Base-by-base conservation (phyloP, 2,113 vertebrate genomes). In the Phrynosoma blainvillii region DNA sequence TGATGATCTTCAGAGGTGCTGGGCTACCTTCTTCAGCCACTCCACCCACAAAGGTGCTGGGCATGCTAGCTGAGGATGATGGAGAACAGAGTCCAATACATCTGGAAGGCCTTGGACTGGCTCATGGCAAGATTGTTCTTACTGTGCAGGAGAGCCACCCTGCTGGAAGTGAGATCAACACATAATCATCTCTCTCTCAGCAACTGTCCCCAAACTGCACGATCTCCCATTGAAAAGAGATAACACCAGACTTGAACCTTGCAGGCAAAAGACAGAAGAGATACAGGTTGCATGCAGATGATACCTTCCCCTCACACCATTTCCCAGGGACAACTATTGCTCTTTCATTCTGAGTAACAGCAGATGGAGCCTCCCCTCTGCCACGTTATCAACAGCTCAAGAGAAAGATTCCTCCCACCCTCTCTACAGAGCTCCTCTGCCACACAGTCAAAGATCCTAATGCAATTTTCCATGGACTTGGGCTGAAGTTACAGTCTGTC, bases 311-410 rank as follows among this genome's bases (percentile, higher is more conserved):
- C 52, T n/a, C 52, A 79, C 4, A 42, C 21, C 25, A 62, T 70
- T 79, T 82, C 62, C 65, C 70, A 75, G 62, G 25, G 52, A 88
- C 7, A 59, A 88, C 56, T 36, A 8, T 32, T 18, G 42, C 20
- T 66, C 18, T 68, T 54, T 36, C 42, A 66, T 54, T 40, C 21
- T 36, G 18, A 77, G 56, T 42, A 87, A 20, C 85, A 89, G 91
- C 88, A 87, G 88, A 79, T 0, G 27, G 80, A 79, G 73, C 87
- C 75, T 83, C 71, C 42, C 90, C 52, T 32, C 88, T 94, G 96
- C 96, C 97, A 96, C 97, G 96, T 96, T 95, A 93, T 89, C 85
- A 89, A 77, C 84, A 89, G 77, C 87, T 77, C 23, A 11, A 25
- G 74, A 71, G 12, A 32, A 30, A 9, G 9, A 32, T 75, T 59